Percentiles rank a stretch among this genome's conserved stretches.
Evolutionary conservation across 37 sponge, comb jelly and placozoan species (phyloP).

Genomic region (Crambe crambe): DNA sequence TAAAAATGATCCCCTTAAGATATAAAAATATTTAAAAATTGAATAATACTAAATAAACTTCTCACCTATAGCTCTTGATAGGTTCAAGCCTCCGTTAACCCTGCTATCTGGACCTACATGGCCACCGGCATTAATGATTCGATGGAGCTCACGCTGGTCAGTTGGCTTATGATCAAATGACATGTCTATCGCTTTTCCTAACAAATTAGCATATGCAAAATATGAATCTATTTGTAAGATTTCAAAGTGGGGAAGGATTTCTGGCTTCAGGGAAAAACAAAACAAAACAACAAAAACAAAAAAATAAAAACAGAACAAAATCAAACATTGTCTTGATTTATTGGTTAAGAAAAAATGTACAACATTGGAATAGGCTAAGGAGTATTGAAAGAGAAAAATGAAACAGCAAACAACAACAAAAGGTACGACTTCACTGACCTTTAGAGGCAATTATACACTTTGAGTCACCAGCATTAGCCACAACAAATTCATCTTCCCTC

Average conservation of each 20-base stretch:
- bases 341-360: too few relatives aligned
- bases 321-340: too few relatives aligned
- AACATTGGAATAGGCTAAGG: too few relatives aligned
- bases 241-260: too few relatives aligned
- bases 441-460: slow-evolving; percentile 72
- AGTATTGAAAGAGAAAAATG: too few relatives aligned
- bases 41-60: neutral
- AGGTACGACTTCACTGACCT: too few relatives aligned
- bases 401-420: too few relatives aligned
- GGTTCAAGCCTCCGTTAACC: slow-evolving; percentile 85
- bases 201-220: neutral
- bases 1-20: slow-evolving; percentile 81
- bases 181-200: slow-evolving; percentile 68
- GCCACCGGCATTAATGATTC: slow-evolving; percentile 87
- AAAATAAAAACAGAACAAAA: too few relatives aligned
- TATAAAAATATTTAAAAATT: neutral
- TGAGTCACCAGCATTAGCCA: slow-evolving; percentile 95
- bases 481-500: slow-evolving; percentile 48
- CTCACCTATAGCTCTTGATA: slow-evolving; percentile 89
- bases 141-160: slow-evolving; percentile 58
- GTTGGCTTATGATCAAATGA: slow-evolving; percentile 92
- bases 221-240: too few relatives aligned
- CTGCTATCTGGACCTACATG: slow-evolving; percentile 67
- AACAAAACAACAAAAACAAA: too few relatives aligned
- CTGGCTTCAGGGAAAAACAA: too few relatives aligned